Conservation (phyloP, 2,888 invertebrate species). For the Nezara viridula region DNA sequence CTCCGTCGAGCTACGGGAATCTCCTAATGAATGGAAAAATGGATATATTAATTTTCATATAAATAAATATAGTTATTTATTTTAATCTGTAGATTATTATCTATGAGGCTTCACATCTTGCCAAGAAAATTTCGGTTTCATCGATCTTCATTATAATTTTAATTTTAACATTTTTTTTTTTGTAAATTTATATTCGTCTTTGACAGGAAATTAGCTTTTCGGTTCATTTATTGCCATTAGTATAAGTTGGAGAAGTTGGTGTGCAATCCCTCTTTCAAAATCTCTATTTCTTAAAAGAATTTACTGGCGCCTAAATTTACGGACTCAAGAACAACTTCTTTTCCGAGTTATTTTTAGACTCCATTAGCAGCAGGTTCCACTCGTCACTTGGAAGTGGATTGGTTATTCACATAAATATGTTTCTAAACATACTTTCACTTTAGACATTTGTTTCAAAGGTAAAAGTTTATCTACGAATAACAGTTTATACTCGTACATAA, state of each 20-base stretch:
- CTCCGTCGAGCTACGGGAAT: too few relatives aligned
- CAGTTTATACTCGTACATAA: too few relatives aligned
- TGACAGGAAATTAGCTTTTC: slow-evolving; percentile 1
- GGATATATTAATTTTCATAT: not conserved
- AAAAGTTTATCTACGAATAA: too few relatives aligned
- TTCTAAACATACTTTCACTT: not conserved
- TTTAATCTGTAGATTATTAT: too few relatives aligned
- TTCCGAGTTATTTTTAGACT: slow-evolving; percentile 27
- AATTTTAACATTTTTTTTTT: not conserved
- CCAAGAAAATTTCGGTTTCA: not conserved
- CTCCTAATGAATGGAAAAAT: not conserved
- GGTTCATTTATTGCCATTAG: not conserved
- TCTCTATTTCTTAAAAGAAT: not conserved
- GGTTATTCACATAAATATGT: slow-evolving; percentile 6
- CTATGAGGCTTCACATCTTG: not conserved
- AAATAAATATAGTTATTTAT: not conserved
- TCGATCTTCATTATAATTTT: not conserved
- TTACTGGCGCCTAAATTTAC: slow-evolving; percentile 12
- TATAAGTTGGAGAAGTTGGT: not conserved
- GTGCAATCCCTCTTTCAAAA: not conserved
- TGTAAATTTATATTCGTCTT: not conserved
- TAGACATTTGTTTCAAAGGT: not conserved
- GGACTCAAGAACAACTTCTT: not conserved
- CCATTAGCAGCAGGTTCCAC: slow-evolving; percentile 30
- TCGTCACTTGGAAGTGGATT: not conserved